Base-by-base conservation (phyloP, 2,113 vertebrate species). In the Agapornis roseicollis region DNA sequence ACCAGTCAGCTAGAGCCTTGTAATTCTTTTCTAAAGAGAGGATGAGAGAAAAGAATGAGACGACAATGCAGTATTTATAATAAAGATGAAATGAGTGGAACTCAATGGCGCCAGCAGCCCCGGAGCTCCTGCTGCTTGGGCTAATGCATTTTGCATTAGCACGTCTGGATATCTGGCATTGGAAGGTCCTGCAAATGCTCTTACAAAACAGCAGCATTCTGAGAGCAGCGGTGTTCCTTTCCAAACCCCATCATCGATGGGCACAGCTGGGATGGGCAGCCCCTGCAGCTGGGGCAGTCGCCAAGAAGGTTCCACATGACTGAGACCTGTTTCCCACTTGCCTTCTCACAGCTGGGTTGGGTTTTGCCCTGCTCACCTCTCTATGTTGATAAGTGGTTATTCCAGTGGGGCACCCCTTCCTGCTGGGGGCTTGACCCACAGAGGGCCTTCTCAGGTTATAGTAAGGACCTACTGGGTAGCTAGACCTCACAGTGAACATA, bases 101-200 rank as follows among this genome's bases (percentile, higher is more conserved):
- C 95, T 96, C 93, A 92, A 90, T 86, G 96, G 96, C 95, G 94
- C 96, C 96, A 96, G 94, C 93, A 96, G 83, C 96, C 92, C 90
- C 11, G 12, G 90, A 97, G 95, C 88, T 97, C 96, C 95, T 92
- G 96, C 96, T 96, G 96, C 90, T 97, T 85, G 90, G 96, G 60
- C 94, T 96, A 96, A 97, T 97, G 96, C 94, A 96, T 97, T 97
- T 96, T 97, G 94, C 96, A 97, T 97, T 96, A 97, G 92, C 82
- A 85, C 65, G 91, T 97, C 93, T 96, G 94, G 88, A 80, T 95
- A 95, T 88, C 94, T 97, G 95, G 95, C 96, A 93, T 85, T 86
- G 90, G 72, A 94, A 90, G 69, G 88, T 91, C 93, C 88, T 86
- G 88, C 91, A 90, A 91, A 94, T 65, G 88, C 93, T 97, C 93